Evolutionary conservation across 2,888 invertebrate genomes (phyloP).

Genomic region (Hypselothyrea guttata): DNA sequence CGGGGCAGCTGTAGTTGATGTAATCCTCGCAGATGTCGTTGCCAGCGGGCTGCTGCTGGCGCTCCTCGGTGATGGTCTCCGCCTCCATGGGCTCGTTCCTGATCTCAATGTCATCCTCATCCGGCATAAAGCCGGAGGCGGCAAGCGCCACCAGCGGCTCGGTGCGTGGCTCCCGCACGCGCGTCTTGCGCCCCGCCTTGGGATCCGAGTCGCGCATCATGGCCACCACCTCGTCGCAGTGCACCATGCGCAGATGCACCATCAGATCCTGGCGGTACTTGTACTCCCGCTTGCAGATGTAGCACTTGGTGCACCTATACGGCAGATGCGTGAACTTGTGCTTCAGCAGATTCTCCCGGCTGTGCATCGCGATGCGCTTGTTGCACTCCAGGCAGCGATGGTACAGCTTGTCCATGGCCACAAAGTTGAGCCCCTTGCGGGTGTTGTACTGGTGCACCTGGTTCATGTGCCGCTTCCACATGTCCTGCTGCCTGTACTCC

Average conservation of each 20-base stretch:
- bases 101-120: slow-evolving; percentile 58
- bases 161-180: slow-evolving; percentile 60
- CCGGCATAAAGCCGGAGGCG: neutral
- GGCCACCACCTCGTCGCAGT: slow-evolving; percentile 71
- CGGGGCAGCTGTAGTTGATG: slow-evolving; percentile 76
- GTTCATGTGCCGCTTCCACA: slow-evolving; percentile 79
- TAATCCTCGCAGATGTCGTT: slow-evolving; percentile 75
- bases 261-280: slow-evolving; percentile 79
- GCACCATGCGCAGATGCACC: slow-evolving; percentile 77
- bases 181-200: slow-evolving; percentile 59
- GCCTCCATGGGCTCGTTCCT: slow-evolving; percentile 61
- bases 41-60: slow-evolving; percentile 18
- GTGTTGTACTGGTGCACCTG: slow-evolving; percentile 73
- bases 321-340: slow-evolving; percentile 80
- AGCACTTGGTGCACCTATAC: slow-evolving; percentile 77
- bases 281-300: slow-evolving; percentile 75
- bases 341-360: slow-evolving; percentile 77
- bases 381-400: slow-evolving; percentile 77
- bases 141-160: slow-evolving; percentile 21
- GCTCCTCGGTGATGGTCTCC: slow-evolving; percentile 43
- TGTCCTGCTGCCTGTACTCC: slow-evolving; percentile 73
- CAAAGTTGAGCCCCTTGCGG: slow-evolving; percentile 75
- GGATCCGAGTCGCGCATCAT: slow-evolving; percentile 56
- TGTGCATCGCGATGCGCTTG: slow-evolving; percentile 79
- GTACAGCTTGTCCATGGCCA: slow-evolving; percentile 76